Percentiles rank a stretch among this genome's conserved stretches.
Evolutionary conservation across 37 sponge, comb jelly and placozoan species (phyloP).

Genomic region (Eunapius fragilis): DNA sequence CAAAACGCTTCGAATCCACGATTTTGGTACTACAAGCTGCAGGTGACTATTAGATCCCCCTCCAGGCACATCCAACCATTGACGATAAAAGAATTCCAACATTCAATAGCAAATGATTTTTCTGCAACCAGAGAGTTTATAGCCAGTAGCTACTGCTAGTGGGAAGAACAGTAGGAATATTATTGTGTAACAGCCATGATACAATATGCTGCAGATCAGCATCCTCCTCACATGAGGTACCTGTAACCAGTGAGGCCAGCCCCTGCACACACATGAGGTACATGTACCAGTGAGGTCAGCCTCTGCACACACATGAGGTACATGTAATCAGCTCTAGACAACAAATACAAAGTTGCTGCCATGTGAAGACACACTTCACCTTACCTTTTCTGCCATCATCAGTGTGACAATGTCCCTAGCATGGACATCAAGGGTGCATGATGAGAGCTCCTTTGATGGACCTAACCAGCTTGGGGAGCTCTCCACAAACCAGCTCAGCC

Average conservation of each 20-base stretch:
- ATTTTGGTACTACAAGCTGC: conserved; percentile 12
- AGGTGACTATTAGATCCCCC: background rate
- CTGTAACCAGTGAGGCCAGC: too few relatives aligned
- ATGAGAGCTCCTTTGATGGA: conserved; percentile 94
- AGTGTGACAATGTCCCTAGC: conserved; percentile 93
- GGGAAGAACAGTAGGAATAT: background rate
- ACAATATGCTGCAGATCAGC: background rate
- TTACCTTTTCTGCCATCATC: conserved; percentile 83
- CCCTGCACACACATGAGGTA: too few relatives aligned
- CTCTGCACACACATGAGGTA: too few relatives aligned
- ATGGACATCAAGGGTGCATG: conserved; percentile 93
- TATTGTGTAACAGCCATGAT: background rate
- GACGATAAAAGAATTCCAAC: conserved; percentile 1
- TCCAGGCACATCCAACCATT: background rate
- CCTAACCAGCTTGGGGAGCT: conserved; percentile 83
- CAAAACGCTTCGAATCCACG: background rate
- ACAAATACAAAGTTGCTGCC: too few relatives aligned
- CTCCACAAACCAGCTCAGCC: too few relatives aligned
- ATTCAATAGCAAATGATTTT: background rate
- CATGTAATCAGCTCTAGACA: too few relatives aligned
- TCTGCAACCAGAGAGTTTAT: background rate
- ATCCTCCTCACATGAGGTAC: background rate
- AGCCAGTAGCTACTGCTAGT: background rate
- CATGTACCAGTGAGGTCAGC: too few relatives aligned
- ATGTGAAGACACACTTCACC: too few relatives aligned